Evolutionary conservation across 2,113 vertebrate genomes (phyloP), one percentile per base, ranked within the genome.

Genomic region (Oryzias woworae): DNA sequence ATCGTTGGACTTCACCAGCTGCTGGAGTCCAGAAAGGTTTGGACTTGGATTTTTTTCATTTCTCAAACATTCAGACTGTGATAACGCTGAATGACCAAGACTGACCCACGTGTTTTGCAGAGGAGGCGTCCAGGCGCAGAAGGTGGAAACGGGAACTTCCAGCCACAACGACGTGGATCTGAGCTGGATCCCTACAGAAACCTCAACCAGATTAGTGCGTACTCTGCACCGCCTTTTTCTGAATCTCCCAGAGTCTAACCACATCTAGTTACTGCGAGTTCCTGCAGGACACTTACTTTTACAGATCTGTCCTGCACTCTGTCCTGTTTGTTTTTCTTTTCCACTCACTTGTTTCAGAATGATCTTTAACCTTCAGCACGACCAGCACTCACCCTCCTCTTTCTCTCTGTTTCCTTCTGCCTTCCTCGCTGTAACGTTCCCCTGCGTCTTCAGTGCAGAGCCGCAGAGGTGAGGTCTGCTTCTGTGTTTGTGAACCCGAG

Each of bases 171-270:
- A 98, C 61, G 97, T 99, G 7, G 97, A 99, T 72, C 94, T 98
- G 94, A 98, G 97, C 85, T 99, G 97, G 97, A 98, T 98, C 89
- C 97, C 97, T 20, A 93, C 96, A 78, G 97, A 99, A 84, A 99
- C 97, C 91, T 99, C 73, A 98, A 97, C 92, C 96, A 98, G 83
- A 98, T 98, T 87, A 98, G 97, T 99, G 92, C 89, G 96, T 96
- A 8, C 4, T 12, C 24, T 47, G 31, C 20, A 36, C 14, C 6
- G 15, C n/a, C 7, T 0, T 1, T 12, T 24, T 10, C 31, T 36
- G 26, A 28, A 28, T 4, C 26, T 28, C 3, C 26, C 26, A 28
- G 26, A 36, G 8, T 36, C 36, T 12, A 12, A 36, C 10, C 36
- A 36, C 31, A 7, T 36, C 31, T 36, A 10, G 7, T 7, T 36